Evolutionary conservation across 2,888 invertebrate genomes (phyloP).

Genomic region (Nyleta sp.): DNA sequence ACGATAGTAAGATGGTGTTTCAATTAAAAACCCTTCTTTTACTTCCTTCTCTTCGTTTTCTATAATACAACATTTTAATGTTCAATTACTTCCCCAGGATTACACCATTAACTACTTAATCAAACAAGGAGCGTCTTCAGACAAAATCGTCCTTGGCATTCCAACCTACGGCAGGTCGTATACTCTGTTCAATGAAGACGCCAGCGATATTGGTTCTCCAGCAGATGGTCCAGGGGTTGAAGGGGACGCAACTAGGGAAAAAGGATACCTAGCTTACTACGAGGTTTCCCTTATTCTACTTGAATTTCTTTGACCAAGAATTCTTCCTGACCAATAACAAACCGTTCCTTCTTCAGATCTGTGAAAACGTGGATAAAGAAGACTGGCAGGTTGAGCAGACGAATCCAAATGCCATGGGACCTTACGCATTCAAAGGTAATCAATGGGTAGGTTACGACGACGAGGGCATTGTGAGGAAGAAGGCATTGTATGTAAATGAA

Average conservation of each 20-base stretch:
- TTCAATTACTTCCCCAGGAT: constrained; percentile 84
- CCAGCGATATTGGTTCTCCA: constrained; percentile 93
- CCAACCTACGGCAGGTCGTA: constrained; percentile 96
- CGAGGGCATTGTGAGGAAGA: constrained; percentile 90
- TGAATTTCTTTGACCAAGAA: not conserved
- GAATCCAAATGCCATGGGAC: constrained; percentile 92
- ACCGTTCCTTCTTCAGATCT: constrained; percentile 86
- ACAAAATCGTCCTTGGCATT: constrained; percentile 93
- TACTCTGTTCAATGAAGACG: constrained; percentile 93
- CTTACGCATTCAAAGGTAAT: constrained; percentile 93
- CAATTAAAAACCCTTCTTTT: no score
- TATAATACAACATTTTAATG: no score
- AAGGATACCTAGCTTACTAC: constrained; percentile 96
- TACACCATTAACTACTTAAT: constrained; percentile 93
- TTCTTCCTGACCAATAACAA: no score
- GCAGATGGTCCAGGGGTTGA: constrained; percentile 96
- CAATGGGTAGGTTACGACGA: constrained; percentile 98
- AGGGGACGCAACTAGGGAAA: constrained; percentile 95
- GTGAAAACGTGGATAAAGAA: constrained; percentile 89
- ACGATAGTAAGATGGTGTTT: constrained; percentile 95
- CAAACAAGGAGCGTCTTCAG: constrained; percentile 89
- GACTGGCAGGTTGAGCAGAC: constrained; percentile 93
- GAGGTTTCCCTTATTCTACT: constrained; percentile 84
- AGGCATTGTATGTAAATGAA: constrained; percentile 93
- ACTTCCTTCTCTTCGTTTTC: no score